Conservation (phyloP, 2,113 vertebrate species). For the Oceanites oceanicus region DNA sequence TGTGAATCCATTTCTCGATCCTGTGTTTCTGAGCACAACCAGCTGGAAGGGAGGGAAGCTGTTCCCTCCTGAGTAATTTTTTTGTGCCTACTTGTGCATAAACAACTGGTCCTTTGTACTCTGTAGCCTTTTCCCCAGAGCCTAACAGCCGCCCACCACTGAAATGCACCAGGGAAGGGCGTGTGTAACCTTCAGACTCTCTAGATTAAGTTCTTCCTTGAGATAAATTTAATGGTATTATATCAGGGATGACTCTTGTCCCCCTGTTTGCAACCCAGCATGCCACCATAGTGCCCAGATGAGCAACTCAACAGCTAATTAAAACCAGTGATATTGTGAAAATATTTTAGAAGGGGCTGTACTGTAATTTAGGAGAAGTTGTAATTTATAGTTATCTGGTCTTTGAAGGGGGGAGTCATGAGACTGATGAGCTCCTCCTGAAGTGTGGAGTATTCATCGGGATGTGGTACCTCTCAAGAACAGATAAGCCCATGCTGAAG, state of each 20-base stretch:
- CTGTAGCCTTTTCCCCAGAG: background rate
- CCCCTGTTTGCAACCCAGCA: background rate
- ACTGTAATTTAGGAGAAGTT: background rate
- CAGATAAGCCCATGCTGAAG: background rate
- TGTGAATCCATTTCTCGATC: background rate
- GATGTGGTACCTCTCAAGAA: background rate
- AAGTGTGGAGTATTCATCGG: background rate
- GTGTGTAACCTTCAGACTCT: background rate
- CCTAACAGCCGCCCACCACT: accelerated
- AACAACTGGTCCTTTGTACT: slow-evolving; percentile 21
- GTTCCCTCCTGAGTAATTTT: background rate
- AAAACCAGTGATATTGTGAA: background rate
- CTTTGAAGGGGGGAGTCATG: background rate
- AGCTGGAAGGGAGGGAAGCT: slow-evolving; percentile 32
- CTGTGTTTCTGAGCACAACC: background rate
- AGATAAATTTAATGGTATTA: background rate
- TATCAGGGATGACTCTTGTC: background rate
- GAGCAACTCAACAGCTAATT: background rate
- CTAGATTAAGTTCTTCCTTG: background rate
- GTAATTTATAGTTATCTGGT: background rate
- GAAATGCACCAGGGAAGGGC: background rate
- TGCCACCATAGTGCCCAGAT: background rate
- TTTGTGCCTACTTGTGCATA: slow-evolving; percentile 15
- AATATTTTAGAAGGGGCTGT: background rate
- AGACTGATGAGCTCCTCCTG: background rate